These are phyloP conservation scores for Drosophila subobscura DNA, from an alignment of 1,140 invertebrate species.

Conservation along the genomic window DNA sequence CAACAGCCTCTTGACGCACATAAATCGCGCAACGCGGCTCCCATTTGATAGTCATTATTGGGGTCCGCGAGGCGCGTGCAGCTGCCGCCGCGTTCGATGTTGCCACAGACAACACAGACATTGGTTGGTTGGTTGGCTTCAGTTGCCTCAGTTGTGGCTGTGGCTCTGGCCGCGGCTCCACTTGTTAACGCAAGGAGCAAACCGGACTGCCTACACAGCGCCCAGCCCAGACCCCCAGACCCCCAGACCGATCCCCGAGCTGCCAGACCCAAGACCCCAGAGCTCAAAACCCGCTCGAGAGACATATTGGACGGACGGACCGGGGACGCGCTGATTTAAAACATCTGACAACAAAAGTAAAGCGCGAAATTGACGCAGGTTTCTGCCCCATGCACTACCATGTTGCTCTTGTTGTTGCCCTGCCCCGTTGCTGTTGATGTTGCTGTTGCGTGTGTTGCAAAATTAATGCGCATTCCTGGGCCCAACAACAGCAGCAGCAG, in stretches of 20 bases:
- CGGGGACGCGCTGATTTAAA: slow-evolving; percentile 67
- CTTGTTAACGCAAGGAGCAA: slow-evolving; percentile 79
- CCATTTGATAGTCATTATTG: slow-evolving; percentile 80
- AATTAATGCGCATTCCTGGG: slow-evolving; percentile 51
- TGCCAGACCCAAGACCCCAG: slow-evolving; percentile 12
- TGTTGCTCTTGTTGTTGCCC: slow-evolving; percentile 16
- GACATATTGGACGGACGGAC: too few species aligned
- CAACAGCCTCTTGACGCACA: slow-evolving; percentile 62
- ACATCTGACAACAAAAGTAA: slow-evolving; percentile 82
- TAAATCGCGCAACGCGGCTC: slow-evolving; percentile 76
- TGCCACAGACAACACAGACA: slow-evolving; percentile 1
- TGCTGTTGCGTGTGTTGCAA: slow-evolving; percentile 45
- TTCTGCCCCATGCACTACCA: slow-evolving; percentile 42
- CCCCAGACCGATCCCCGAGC: background rate
- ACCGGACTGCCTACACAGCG: slow-evolving; percentile 73
- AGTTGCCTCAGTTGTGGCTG: slow-evolving; percentile 17
- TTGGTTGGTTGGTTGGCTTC: background rate
- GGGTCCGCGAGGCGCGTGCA: slow-evolving; percentile 67
- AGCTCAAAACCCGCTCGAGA: slow-evolving; percentile 44
- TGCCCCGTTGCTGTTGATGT: background rate
- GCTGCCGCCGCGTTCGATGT: slow-evolving; percentile 40
- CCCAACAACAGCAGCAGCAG: slow-evolving; percentile 18
- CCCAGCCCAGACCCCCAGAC: background rate
- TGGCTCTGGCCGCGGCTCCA: slow-evolving; percentile 44
- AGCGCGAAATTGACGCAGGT: slow-evolving; percentile 81